Evolutionary conservation across 2,888 invertebrate genomes (phyloP).

Genomic region (Argyresthia albistria): DNA sequence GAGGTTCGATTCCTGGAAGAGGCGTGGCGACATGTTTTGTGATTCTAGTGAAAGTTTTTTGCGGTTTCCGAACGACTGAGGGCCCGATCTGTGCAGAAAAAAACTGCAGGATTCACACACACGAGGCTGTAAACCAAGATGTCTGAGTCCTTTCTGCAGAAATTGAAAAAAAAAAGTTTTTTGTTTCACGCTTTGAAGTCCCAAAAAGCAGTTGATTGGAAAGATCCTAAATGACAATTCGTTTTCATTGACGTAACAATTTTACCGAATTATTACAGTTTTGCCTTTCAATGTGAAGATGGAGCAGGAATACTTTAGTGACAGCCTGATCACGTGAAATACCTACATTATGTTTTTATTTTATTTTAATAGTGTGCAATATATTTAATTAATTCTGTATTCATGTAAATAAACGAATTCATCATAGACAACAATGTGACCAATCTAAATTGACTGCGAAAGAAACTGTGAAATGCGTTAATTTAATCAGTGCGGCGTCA

Average conservation of each 20-base stretch:
- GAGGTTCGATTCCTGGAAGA: conserved; percentile 10
- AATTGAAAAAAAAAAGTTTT: not conserved
- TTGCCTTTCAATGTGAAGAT: too few relatives aligned
- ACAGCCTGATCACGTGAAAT: too few relatives aligned
- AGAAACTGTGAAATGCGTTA: too few relatives aligned
- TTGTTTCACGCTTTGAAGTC: too few relatives aligned
- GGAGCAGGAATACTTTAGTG: too few relatives aligned
- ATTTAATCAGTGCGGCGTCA: too few relatives aligned
- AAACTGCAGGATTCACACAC: not conserved
- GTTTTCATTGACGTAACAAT: not conserved
- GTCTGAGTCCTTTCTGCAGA: not conserved
- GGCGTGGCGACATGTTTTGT: conserved; percentile 4
- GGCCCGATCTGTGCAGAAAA: conserved; percentile 2
- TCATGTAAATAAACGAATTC: too few relatives aligned
- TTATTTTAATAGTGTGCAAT: too few relatives aligned
- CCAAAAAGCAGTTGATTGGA: too few relatives aligned
- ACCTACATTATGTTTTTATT: too few relatives aligned
- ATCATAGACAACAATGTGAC: not conserved
- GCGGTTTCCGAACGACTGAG: conserved; percentile 8
- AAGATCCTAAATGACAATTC: too few relatives aligned
- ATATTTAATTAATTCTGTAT: too few relatives aligned
- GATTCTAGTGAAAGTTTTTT: conserved; percentile 13
- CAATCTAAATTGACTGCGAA: not conserved
- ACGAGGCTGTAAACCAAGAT: not conserved
- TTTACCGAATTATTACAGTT: not conserved